These are phyloP conservation scores for Contarinia nasturtii DNA, from an alignment of 1,140 invertebrate genomes.

Conservation along the genomic window DNA sequence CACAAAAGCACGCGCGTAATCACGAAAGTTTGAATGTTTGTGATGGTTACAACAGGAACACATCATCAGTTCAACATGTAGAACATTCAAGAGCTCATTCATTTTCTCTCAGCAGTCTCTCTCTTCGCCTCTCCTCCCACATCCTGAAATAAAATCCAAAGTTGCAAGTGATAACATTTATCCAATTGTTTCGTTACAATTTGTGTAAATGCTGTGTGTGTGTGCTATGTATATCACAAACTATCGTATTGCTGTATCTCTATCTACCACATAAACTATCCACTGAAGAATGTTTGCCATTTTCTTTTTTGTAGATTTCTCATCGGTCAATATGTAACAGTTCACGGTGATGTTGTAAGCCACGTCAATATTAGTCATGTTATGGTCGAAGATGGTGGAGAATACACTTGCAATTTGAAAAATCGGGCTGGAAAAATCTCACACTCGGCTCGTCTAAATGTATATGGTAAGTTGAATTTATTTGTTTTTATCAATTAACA, in stretches of 20 bases:
- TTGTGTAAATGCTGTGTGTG: background rate
- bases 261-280: too few relatives aligned
- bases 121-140: too few relatives aligned
- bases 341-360: constrained; percentile 66
- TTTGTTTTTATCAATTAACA: background rate
- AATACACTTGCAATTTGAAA: constrained; percentile 61
- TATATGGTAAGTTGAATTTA: constrained; percentile 48
- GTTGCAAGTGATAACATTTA: constrained; percentile 7
- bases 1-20: too few relatives aligned
- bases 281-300: background rate
- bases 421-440: constrained; percentile 57
- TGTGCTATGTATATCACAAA: background rate
- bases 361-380: constrained; percentile 74
- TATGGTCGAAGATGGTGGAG: constrained; percentile 68
- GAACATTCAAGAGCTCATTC: too few relatives aligned
- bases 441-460: constrained; percentile 62
- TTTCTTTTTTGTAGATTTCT: constrained; percentile 37
- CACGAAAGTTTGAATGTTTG: too few relatives aligned
- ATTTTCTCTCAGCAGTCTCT: too few relatives aligned
- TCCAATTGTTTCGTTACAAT: too few relatives aligned
- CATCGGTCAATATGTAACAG: constrained; percentile 62
- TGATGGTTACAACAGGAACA: too few relatives aligned
- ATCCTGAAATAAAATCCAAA: constrained; percentile 10
- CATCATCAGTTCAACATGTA: too few relatives aligned
- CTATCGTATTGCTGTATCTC: too few relatives aligned